These are phyloP conservation scores for Alloscopus bannaensis DNA, from an alignment of 2,888 invertebrate genomes.

Conservation along the genomic window DNA sequence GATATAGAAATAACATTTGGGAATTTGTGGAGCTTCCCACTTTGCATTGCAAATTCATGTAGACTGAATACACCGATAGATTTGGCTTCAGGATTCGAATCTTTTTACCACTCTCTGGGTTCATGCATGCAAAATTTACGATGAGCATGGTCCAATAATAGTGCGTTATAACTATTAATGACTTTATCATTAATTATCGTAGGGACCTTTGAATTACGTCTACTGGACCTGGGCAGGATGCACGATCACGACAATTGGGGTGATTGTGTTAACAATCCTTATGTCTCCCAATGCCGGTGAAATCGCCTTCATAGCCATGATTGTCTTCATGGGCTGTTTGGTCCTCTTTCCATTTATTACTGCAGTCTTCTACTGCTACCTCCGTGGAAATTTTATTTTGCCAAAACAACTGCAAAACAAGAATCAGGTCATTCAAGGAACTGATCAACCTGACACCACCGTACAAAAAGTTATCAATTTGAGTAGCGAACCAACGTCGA, in stretches of 20 bases:
- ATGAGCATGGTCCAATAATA: too few relatives aligned
- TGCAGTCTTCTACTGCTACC: slow-evolving; percentile 28
- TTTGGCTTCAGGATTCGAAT: too few relatives aligned
- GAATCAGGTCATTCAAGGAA: neutral
- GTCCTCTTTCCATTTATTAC: slow-evolving; percentile 23
- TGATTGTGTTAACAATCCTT: slow-evolving; percentile 20
- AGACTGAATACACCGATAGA: too few relatives aligned
- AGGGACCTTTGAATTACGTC: slow-evolving; percentile 15
- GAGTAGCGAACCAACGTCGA: neutral
- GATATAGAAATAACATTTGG: neutral
- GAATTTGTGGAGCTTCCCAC: too few relatives aligned
- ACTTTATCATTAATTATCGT: neutral
- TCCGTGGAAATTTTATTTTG: slow-evolving; percentile 35
- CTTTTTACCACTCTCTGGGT: too few relatives aligned
- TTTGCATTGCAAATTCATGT: too few relatives aligned
- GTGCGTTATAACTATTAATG: too few relatives aligned
- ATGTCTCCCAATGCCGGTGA: slow-evolving; percentile 33
- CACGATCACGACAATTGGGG: slow-evolving; percentile 20
- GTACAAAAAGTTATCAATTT: too few relatives aligned
- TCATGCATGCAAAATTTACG: too few relatives aligned
- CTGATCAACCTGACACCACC: slow-evolving; percentile 5
- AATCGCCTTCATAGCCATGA: slow-evolving; percentile 17
- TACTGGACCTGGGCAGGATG: slow-evolving; percentile 15
- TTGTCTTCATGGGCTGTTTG: slow-evolving; percentile 21
- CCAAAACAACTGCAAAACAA: slow-evolving; percentile 18